Evolutionary conservation across 2,113 vertebrate species (phyloP), one percentile per base, ranked within the genome.

Genomic region (Heliornis fulica): DNA sequence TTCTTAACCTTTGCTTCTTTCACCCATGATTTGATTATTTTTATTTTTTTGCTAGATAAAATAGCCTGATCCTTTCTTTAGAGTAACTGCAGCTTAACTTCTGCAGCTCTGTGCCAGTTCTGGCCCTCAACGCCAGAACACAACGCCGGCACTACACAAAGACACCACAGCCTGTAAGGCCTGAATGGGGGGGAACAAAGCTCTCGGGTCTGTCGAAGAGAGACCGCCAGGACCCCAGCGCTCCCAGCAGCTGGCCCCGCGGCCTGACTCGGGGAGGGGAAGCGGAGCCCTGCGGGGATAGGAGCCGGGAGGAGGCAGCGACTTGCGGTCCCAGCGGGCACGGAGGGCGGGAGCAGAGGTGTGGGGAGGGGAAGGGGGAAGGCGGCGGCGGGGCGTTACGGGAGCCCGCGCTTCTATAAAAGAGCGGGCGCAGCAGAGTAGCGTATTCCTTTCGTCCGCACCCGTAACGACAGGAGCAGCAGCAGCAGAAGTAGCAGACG

Each of bases 161-260:
- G 48, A 3, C 23, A 7, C 18, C n/a, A 0, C 9, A 10, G 20
- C 41, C 59, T 2, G 3, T 1, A 1, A 25, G 32, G 16, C 1
- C 26, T 2, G 2, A 4, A 1, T 9, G 4, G 3, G 16, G 40
- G 28, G 5, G 0, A 11, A 15, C 61, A 4, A 51, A 32, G 43
- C 82, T 3, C 11, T 2, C 5, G 22, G 38, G 0, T 3, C 6
- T 1, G 28, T 1, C 3, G 18, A 3, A 8, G 51, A 4, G 48
- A 5, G 31, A 19, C n/a, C 43, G 2, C 63, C 51, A 3, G 31
- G 13, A 7, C 4, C 36, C 41, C 7, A 7, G 16, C 43, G 9
- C 76, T 46, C 46, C 46, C 46, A 46, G 14, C 5, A 13, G 54
- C 48, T 5, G 32, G 25, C 32, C 10, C 12, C 46, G 3, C 17